A percentile compares a stretch with the other conserved stretches of the same genome.
phyloP scores from a whole-genome alignment of 2,113 vertebrate genomes.

The Gadus macrocephalus region DNA sequence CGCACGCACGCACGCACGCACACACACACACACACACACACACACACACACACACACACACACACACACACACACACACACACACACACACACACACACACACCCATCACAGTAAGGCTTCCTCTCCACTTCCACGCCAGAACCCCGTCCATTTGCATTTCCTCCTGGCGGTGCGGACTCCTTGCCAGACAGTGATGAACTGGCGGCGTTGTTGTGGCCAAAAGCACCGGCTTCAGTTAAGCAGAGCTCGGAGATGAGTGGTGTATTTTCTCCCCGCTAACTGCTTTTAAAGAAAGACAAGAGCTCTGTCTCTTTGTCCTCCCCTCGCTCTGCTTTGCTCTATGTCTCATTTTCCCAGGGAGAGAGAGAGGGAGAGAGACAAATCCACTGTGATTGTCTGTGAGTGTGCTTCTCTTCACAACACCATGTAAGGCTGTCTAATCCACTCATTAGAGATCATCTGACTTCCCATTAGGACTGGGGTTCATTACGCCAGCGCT shows the following conservation, averaged over 20 bases:
- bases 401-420: neutral
- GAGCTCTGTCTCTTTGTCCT: neutral
- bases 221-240: conserved; percentile 9
- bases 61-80: neutral
- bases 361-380: neutral
- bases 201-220: neutral
- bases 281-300: conserved; percentile 13
- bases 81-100: neutral
- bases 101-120: neutral
- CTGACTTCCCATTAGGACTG: conserved; percentile 29
- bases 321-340: neutral
- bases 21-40: conserved; percentile 37
- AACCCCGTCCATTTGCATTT: conserved; percentile 46
- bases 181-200: conserved; percentile 41
- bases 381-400: conserved; percentile 2
- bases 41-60: conserved; percentile 33
- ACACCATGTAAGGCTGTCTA: conserved; percentile 30
- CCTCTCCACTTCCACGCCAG: conserved; percentile 15
- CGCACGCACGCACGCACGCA: conserved; percentile 20
- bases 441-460: conserved; percentile 26
- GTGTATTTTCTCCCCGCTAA: neutral
- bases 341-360: conserved; percentile 14
- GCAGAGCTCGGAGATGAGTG: neutral
- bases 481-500: conserved; percentile 19
- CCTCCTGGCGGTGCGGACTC: conserved; percentile 9